Conservation (phyloP, 2,888 invertebrate genomes). For the Ceraclea dissimilis region DNA sequence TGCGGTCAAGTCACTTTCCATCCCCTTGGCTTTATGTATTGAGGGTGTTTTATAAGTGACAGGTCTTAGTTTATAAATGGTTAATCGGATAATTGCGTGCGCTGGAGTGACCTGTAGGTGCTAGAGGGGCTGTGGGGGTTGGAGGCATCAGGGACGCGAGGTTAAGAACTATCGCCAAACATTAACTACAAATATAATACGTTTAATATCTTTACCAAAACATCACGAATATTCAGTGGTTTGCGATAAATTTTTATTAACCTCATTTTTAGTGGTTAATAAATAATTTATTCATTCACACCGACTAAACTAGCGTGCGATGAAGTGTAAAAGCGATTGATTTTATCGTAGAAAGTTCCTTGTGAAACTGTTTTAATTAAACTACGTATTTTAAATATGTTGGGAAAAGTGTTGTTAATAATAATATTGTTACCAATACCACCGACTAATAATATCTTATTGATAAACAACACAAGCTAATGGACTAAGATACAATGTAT, state of each 20-base stretch:
- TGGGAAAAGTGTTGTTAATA: background rate
- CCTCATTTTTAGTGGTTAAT: slow-evolving; percentile 1
- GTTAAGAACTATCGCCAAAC: slow-evolving; percentile 10
- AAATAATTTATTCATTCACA: slow-evolving; percentile 2
- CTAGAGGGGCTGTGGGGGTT: slow-evolving; percentile 3
- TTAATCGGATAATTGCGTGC: slow-evolving; percentile 26
- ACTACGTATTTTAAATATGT: background rate
- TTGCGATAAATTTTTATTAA: slow-evolving; percentile 3
- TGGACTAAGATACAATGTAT: no score
- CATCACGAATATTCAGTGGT: slow-evolving; percentile 1
- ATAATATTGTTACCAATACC: no score
- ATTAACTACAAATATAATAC: slow-evolving; percentile 4
- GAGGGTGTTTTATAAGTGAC: slow-evolving; percentile 25
- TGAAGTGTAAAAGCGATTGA: background rate
- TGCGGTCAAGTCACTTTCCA: slow-evolving; percentile 14
- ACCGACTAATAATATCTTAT: no score
- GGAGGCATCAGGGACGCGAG: background rate
- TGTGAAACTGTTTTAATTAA: slow-evolving; percentile 1
- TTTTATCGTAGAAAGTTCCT: background rate
- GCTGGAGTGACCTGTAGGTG: slow-evolving; percentile 10
- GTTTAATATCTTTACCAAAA: slow-evolving; percentile 6
- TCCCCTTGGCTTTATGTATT: slow-evolving; percentile 13
- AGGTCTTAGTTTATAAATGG: slow-evolving; percentile 26
- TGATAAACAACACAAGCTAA: no score
- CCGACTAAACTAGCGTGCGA: background rate